Conservation (phyloP, 1,140 invertebrate species). For the honey bee (Apis mellifera) region Amel_HAv3.1 CM009934.2:4295501-4296000, state of each 20-base stretch:
- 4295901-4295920: conserved; percentile 89
- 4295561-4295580: not conserved
- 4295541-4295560: not conserved
- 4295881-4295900: conserved; percentile 84
- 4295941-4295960: conserved; percentile 93
- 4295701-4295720: too few species aligned
- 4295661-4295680: not conserved
- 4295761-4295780: not conserved
- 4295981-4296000: conserved; percentile 91
- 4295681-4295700: not conserved
- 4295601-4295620: not conserved
- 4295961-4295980: conserved; percentile 88
- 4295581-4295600: not conserved
- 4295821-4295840: conserved; percentile 6
- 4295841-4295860: conserved; percentile 21
- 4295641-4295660: too few species aligned
- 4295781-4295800: conserved; percentile 32
- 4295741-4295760: not conserved
- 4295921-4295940: conserved; percentile 90
- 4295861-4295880: conserved; percentile 34
- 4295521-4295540: not conserved
- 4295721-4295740: not conserved
- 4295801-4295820: not conserved
- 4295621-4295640: too few species aligned
- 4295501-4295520: not conserved